phyloP scores from a whole-genome alignment of 2,888 invertebrate species.

The Melanostoma mellinum region DNA sequence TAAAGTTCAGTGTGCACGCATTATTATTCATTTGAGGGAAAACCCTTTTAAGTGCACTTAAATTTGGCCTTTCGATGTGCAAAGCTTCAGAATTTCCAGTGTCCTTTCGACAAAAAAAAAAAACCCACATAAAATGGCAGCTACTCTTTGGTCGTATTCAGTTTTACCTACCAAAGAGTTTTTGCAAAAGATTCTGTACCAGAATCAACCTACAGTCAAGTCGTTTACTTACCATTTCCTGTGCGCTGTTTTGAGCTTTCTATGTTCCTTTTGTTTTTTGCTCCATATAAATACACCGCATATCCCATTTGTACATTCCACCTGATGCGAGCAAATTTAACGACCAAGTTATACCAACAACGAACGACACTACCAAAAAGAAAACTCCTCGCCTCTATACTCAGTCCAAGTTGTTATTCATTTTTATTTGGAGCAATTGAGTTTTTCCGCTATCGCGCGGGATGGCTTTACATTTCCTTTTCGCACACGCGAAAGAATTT shows the following conservation, averaged over 20 bases:
- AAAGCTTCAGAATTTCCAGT: conserved; percentile 51
- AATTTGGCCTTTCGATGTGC: conserved; percentile 70
- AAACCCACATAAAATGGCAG: conserved; percentile 44
- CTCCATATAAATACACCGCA: conserved; percentile 32
- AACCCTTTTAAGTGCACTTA: conserved; percentile 71
- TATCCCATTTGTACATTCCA: conserved; percentile 38
- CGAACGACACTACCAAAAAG: conserved; percentile 24
- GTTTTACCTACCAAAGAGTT: conserved; percentile 16
- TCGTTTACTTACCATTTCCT: conserved; percentile 56
- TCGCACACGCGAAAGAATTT: not conserved
- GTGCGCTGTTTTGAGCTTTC: conserved; percentile 32
- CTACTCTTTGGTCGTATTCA: not conserved
- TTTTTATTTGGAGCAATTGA: conserved; percentile 64
- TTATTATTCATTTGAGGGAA: conserved; percentile 69
- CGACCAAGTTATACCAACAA: conserved; percentile 53
- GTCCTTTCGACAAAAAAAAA: conserved; percentile 28
- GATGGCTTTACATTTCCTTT: conserved; percentile 61
- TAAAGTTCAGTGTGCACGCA: conserved; percentile 69
- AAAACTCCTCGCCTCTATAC: conserved; percentile 1
- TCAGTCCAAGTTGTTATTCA: conserved; percentile 46
- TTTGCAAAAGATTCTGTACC: conserved; percentile 17
- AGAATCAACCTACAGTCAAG: conserved; percentile 15
- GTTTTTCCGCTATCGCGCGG: conserved; percentile 64
- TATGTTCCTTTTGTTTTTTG: conserved; percentile 35
- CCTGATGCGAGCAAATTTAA: conserved; percentile 70